Conservation (phyloP, 2,113 vertebrate species). For the Paramormyrops kingsleyae region DNA sequence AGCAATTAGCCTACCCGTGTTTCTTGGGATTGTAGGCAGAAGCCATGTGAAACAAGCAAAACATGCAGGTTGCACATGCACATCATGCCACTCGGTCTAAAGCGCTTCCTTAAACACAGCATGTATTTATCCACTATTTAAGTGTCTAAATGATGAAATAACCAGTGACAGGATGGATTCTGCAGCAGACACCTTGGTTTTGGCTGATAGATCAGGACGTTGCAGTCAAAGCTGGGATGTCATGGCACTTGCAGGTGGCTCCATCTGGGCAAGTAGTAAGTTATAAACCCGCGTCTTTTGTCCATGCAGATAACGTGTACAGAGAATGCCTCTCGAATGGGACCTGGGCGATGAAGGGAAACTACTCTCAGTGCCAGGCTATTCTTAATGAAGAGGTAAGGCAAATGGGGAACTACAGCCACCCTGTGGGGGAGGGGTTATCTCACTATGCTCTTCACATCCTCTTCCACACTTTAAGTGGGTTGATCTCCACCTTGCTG, state of each 20-base stretch:
- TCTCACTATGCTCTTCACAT: background rate
- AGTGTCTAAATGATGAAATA: background rate
- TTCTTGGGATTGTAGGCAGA: background rate
- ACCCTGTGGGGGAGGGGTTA: background rate
- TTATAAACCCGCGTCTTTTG: background rate
- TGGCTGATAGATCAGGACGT: background rate
- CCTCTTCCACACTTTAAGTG: background rate
- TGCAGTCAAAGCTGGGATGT: background rate
- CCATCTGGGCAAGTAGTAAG: background rate
- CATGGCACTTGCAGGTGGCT: background rate
- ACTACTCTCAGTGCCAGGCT: conserved; percentile 80
- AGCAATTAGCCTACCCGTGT: background rate
- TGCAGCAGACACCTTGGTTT: background rate
- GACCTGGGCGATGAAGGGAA: conserved; percentile 73
- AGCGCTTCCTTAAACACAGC: background rate
- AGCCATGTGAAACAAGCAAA: background rate
- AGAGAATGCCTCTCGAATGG: conserved; percentile 75
- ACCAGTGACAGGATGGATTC: background rate
- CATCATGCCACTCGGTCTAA: background rate
- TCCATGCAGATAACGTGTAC: conserved; percentile 72
- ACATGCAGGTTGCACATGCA: background rate
- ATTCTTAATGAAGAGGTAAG: conserved; percentile 78
- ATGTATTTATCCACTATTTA: background rate
- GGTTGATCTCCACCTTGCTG: background rate
- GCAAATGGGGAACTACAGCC: background rate